A percentile compares a stretch with the other conserved stretches of the same genome.
Conservation (phyloP, 2,888 invertebrate species). For the Noctua comes region DNA sequence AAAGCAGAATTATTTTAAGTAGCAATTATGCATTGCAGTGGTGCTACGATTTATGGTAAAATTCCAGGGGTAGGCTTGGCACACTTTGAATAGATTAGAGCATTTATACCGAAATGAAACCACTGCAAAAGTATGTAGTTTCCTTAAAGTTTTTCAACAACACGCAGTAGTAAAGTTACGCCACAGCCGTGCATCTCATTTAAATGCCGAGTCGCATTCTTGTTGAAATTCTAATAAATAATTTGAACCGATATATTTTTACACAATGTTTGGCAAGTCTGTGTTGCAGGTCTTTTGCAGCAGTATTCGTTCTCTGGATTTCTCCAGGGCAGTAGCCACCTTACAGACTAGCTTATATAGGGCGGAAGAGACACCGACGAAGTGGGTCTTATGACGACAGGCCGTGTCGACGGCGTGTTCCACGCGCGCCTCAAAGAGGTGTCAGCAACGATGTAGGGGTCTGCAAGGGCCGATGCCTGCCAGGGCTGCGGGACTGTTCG, state of each 20-base stretch:
- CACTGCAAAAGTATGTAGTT: background rate
- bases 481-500: too few species aligned
- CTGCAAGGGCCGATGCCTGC: too few species aligned
- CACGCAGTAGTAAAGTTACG: background rate
- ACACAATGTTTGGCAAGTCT: background rate
- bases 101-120: background rate
- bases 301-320: background rate
- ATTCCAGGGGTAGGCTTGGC: slow-evolving; percentile 11
- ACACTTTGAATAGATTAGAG: slow-evolving; percentile 26
- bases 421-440: too few species aligned
- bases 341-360: background rate
- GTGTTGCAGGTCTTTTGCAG: background rate
- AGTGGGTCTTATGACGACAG: too few species aligned
- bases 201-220: background rate
- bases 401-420: too few species aligned
- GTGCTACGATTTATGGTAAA: slow-evolving; percentile 11
- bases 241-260: background rate
- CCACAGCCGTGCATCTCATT: background rate
- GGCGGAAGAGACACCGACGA: too few species aligned
- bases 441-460: too few species aligned
- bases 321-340: background rate
- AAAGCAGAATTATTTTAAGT: slow-evolving; percentile 51
- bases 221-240: background rate
- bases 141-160: background rate
- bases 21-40: slow-evolving; percentile 54